phyloP scores from a whole-genome alignment of 2,113 vertebrate genomes.

The Amblyopsis rosae region DNA sequence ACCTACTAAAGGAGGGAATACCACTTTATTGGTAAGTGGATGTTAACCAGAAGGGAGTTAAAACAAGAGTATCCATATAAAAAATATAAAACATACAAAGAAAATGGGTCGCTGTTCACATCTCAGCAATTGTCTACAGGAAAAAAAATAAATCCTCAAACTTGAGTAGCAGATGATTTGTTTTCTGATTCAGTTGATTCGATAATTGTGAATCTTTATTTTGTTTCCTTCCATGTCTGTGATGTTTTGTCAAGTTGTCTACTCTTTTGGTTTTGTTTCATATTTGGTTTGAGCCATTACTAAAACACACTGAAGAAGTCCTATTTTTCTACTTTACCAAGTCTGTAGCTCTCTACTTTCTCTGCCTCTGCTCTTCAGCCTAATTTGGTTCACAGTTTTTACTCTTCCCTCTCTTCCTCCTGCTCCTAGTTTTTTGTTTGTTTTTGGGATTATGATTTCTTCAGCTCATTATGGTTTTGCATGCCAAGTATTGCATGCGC shows the following conservation, averaged over 20 bases:
- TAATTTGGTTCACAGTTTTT: constrained; percentile 73
- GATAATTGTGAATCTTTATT: constrained; percentile 97
- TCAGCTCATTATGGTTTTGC: constrained; percentile 89
- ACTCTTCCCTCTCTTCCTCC: constrained; percentile 66
- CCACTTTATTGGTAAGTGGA: constrained; percentile 99
- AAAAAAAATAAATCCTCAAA: constrained; percentile 87
- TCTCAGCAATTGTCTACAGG: constrained; percentile 94
- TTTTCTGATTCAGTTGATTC: constrained; percentile 94
- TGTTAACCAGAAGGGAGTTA: constrained; percentile 99
- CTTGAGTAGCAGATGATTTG: constrained; percentile 89
- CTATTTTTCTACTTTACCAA: constrained; percentile 77
- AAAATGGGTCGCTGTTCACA: constrained; percentile 96
- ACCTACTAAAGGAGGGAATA: constrained; percentile 99
- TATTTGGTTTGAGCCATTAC: constrained; percentile 75
- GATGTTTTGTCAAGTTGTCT: constrained; percentile 89
- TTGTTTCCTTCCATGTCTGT: constrained; percentile 86
- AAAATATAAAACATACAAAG: constrained; percentile 60
- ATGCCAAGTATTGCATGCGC: constrained; percentile 98
- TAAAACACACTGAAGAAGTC: constrained; percentile 69
- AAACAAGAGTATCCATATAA: constrained; percentile 85
- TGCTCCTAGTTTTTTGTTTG: constrained; percentile 67
- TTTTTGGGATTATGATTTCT: constrained; percentile 79
- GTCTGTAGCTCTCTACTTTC: constrained; percentile 73
- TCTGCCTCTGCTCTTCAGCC: constrained; percentile 73
- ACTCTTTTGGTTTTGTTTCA: constrained; percentile 74